Percentiles rank a stretch among this genome's conserved stretches.
phyloP scores from a whole-genome alignment of 2,113 vertebrate species.

The Strigops habroptila region DNA sequence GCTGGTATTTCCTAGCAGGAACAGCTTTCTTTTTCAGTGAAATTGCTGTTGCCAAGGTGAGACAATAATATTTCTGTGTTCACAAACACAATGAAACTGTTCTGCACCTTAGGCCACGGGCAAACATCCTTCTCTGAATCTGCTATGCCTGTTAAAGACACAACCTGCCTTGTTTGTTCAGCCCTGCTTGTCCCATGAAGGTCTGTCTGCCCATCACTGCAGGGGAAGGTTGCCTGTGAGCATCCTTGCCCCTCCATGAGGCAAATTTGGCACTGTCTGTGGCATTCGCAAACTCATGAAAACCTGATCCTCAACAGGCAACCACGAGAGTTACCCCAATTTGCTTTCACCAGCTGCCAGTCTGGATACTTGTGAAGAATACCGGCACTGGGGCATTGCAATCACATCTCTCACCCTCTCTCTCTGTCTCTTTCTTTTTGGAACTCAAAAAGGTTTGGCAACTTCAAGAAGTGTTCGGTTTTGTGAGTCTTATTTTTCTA shows the following conservation, averaged over 20 bases:
- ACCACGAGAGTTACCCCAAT: background rate
- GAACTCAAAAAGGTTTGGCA: background rate
- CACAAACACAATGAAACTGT: conserved; percentile 30
- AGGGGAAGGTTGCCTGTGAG: background rate
- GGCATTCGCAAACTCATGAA: background rate
- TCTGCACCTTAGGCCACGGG: background rate
- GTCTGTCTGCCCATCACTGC: background rate
- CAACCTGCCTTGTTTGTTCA: background rate
- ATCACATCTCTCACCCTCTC: background rate
- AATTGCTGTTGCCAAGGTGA: conserved; percentile 39
- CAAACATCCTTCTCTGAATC: background rate
- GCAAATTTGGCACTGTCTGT: background rate
- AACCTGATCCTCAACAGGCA: background rate
- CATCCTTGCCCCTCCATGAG: background rate
- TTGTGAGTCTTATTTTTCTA: conserved; percentile 9
- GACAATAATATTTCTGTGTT: conserved; percentile 34
- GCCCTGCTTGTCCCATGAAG: accelerated
- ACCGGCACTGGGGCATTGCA: background rate
- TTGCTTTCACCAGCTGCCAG: background rate
- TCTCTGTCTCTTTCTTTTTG: background rate
- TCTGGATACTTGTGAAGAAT: background rate
- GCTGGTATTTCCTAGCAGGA: conserved; percentile 12
- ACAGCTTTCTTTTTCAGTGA: background rate
- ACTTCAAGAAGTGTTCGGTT: conserved; percentile 32
- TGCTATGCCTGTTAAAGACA: background rate